Conservation (phyloP, 2,797 vertebrate genomes). For the Agapornis canus region DNA sequence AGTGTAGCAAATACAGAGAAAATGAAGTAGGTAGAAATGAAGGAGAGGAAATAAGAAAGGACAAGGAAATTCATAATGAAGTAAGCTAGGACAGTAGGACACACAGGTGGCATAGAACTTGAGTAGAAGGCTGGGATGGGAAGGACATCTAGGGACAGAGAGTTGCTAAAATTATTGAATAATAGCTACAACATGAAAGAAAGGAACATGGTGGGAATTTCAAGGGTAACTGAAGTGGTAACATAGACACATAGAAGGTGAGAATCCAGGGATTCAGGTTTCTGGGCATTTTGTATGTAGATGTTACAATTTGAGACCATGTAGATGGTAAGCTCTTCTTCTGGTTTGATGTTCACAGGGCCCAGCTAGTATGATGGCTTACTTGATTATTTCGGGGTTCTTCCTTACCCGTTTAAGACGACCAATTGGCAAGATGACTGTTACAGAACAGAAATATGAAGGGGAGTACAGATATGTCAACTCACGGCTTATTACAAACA, state of each 20-base stretch:
- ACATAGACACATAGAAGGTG: not conserved
- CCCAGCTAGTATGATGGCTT: slow-evolving; percentile 92
- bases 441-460: slow-evolving; percentile 93
- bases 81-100: not conserved
- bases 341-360: slow-evolving; percentile 79
- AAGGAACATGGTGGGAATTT: not conserved
- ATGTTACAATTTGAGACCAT: not conserved
- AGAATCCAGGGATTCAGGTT: not conserved
- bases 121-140: not conserved
- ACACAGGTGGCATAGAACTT: not conserved
- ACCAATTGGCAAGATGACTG: slow-evolving; percentile 97
- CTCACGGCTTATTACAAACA: slow-evolving; percentile 97
- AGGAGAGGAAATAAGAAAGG: not conserved
- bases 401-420: slow-evolving; percentile 92
- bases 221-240: not conserved
- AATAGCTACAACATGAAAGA: not conserved
- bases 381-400: slow-evolving; percentile 93
- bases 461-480: slow-evolving; percentile 97
- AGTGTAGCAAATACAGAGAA: not conserved
- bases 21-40: not conserved
- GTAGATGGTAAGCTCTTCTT: not conserved
- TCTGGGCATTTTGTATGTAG: not conserved
- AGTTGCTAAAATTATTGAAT: not conserved
- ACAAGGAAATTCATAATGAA: not conserved
- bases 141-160: not conserved